Base-by-base conservation (phyloP, 1,140 invertebrate genomes). In the Pseudomyrmex pallidus region DNA sequence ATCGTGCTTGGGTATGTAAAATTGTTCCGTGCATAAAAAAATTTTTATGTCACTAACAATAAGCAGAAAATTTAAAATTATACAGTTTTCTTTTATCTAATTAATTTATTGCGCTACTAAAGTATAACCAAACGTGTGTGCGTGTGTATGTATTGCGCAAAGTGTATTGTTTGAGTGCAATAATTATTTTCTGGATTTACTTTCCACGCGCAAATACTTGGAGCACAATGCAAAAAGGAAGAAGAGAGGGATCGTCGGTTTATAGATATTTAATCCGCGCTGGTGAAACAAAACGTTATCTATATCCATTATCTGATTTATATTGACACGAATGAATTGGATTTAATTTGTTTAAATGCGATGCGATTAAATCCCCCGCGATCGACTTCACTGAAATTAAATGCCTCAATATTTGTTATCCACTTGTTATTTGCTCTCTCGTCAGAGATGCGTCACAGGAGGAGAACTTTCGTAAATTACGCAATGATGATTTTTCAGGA, bases 311-410 rank as follows among this genome's bases (percentile, higher is more conserved):
- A 76, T 68, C 48, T 61, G n/a, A 48, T 46, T 64, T 77, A 61
- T 44, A 85, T 77, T 63, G 84, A 84, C 72, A 67, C 44, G 50
- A 84, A 84, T 84, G 59, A 54, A 76, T 85, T 76, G 48, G n/a
- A 85, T 84, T 84, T 64, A 64, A 74, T 82, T 61, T 72, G 67
- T 68, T 74, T 72, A 83, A 74, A 56, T 35, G 62, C 67, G 57
- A 56, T 62, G 35, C 57, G 50, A 59, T 74, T 80, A 70, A 70
- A 80, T 74, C 35, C 35, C 5, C 0, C 48, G 84, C 20, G 5
- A 17, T 22, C 46, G 52, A 57, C 46, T 22, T 52, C 52, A 50
- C 46, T 52, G 25, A 63, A 59, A 83, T 57, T 56, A 62, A 54
- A 66, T 48, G 44, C 17, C 44, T 1, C 15, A 20, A 13, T 54